Evolutionary conservation across 2,797 vertebrate genomes (phyloP).

Genomic region (Cetoscarus ocellatus): DNA sequence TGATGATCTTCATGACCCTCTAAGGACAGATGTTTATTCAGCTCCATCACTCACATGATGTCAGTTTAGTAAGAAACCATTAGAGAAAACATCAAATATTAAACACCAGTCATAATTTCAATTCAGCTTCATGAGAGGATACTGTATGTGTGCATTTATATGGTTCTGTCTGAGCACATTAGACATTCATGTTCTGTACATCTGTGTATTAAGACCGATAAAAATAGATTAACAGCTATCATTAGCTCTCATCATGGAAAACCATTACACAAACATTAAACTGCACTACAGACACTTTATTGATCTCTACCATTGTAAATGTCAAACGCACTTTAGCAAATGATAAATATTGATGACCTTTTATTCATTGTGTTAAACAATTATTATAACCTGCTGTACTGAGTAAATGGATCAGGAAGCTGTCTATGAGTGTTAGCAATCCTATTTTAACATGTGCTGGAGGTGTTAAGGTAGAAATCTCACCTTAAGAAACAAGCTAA

Average conservation of each 20-base stretch:
- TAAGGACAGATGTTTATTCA: constrained; percentile 14
- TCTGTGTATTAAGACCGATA: constrained; percentile 36
- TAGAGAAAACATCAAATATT: constrained; percentile 64
- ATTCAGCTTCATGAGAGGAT: constrained; percentile 19
- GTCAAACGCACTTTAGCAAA: constrained; percentile 38
- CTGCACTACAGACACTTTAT: constrained; percentile 22
- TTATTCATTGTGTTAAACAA: too few relatives aligned
- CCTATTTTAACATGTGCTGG: too few relatives aligned
- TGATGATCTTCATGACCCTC: constrained; percentile 1
- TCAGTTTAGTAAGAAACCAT: constrained; percentile 49
- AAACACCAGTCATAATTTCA: constrained; percentile 12
- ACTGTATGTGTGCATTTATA: background rate
- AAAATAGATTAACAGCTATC: constrained; percentile 47
- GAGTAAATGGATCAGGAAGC: too few relatives aligned
- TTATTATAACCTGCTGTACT: too few relatives aligned
- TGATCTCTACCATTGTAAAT: constrained; percentile 38
- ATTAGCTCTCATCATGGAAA: constrained; percentile 45
- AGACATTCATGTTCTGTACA: background rate
- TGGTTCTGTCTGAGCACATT: background rate
- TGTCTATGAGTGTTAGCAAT: too few relatives aligned
- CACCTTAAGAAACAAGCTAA: too few relatives aligned
- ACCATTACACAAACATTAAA: constrained; percentile 38
- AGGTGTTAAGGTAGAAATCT: too few relatives aligned
- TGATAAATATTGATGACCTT: constrained; percentile 36
- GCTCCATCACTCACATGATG: constrained; percentile 26